Conservation (phyloP, 2,113 vertebrate species). For the Vulpes ferrilata region DNA sequence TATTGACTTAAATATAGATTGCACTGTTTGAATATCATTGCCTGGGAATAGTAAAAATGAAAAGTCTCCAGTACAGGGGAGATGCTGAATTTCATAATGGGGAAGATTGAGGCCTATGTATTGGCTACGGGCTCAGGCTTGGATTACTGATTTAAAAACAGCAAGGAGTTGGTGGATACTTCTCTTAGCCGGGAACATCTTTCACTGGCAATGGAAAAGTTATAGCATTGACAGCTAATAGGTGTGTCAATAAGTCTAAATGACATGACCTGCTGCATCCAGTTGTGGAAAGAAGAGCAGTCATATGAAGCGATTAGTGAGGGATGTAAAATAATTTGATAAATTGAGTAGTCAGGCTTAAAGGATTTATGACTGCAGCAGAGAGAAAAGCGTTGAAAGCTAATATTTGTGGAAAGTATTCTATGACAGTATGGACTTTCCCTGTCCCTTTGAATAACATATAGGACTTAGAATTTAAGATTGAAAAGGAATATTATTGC, state of each 20-base stretch:
- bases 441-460: neutral
- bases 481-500: neutral
- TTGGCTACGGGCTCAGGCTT: neutral
- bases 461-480: neutral
- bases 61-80: neutral
- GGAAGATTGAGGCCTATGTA: neutral
- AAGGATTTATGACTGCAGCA: neutral
- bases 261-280: neutral
- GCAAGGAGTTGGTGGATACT: neutral
- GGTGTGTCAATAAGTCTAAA: neutral
- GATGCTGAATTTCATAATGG: neutral
- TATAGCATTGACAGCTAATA: neutral
- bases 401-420: neutral
- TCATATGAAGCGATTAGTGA: neutral
- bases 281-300: neutral
- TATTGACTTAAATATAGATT: neutral
- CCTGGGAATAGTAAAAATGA: neutral
- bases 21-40: neutral
- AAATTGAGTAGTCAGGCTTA: neutral
- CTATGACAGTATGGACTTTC: neutral
- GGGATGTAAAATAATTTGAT: constrained; percentile 9
- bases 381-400: neutral
- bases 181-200: neutral
- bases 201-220: neutral
- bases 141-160: neutral